Evolutionary conservation across 2,888 invertebrate species (phyloP).

Genomic region (Lapara coniferarum): DNA sequence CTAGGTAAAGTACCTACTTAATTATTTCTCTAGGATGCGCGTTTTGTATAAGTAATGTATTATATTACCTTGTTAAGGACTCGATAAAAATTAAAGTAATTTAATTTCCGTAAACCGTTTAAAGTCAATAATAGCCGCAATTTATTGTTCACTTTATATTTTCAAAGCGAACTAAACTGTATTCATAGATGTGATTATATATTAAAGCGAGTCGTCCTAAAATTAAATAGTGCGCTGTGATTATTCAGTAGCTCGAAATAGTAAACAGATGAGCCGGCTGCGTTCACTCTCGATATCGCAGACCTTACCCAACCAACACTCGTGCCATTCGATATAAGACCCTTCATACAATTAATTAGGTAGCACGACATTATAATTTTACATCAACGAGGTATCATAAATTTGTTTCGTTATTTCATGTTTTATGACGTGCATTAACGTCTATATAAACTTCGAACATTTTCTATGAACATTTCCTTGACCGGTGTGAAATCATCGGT

Average conservation of each 20-base stretch:
- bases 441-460: conserved; percentile 45
- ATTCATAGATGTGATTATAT: conserved; percentile 36
- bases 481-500: conserved; percentile 76
- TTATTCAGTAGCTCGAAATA: conserved; percentile 47
- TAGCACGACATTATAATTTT: neutral
- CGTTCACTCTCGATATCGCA: conserved; percentile 42
- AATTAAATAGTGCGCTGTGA: conserved; percentile 44
- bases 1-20: too few species aligned
- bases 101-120: too few species aligned
- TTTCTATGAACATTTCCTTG: conserved; percentile 70
- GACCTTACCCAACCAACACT: conserved; percentile 59
- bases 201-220: conserved; percentile 41
- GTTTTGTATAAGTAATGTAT: too few species aligned
- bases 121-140: too few species aligned
- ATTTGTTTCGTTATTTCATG: conserved; percentile 43
- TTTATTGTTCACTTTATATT: conserved; percentile 17
- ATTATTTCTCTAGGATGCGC: too few species aligned
- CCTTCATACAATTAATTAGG: neutral
- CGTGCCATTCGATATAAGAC: conserved; percentile 40
- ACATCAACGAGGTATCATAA: conserved; percentile 18
- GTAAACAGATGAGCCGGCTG: conserved; percentile 48
- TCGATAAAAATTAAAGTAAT: too few species aligned
- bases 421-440: neutral
- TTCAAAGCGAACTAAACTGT: neutral
- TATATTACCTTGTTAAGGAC: too few species aligned